Base-by-base conservation (phyloP, 2,888 invertebrate genomes). In the Augochlorella aurata region DNA sequence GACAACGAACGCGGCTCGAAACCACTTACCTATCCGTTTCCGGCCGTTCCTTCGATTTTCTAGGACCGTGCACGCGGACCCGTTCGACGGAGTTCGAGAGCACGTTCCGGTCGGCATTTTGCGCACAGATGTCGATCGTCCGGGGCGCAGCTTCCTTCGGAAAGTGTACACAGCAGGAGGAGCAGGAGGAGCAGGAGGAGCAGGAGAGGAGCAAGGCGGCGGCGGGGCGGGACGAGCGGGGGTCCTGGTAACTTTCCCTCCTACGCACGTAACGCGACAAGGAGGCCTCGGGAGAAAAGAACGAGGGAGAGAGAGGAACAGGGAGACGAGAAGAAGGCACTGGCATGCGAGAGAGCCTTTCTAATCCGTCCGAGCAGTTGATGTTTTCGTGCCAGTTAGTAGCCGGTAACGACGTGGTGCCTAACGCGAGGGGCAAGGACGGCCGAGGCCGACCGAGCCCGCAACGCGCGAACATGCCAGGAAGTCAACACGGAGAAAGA, bases 381-480 rank as follows among this genome's bases (percentile, higher is more conserved):
- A 92, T 92, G 92, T 92, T 92, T 92, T 92, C 91, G 87, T 84
- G 75, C 74, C 87, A 88, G 92, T 87, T 92, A 92, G 92, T 92
- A 92, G 79, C 76, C 45, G 79, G 79, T 87, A 86, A 85, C 89
- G 86, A 85, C 85, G 88, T 83, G 92, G 89, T 92, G 92, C 92
- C 93, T 91, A 90, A 86, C 87, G 74, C 89, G 90, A 89, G 91
- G 92, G 92, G 93, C 93, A 93, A 93, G 93, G 93, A 93, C 93
- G 93, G 90, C 91, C 93, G 93, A 93, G 93, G 93, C 93, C 93
- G 92, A 89, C 76, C 88, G 81, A 78, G 82, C 77, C 65, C 77
- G 77, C 77, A 83, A 47, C 81, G 81, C 81, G 81, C 65, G 85
- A 58, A 24, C 58, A 58, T 8, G 58, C 81, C 81, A 88, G 82